Percentiles rank a stretch among this genome's conserved stretches.
Evolutionary conservation across 2,888 invertebrate species (phyloP).

Genomic region (Nomada goodeniana): DNA sequence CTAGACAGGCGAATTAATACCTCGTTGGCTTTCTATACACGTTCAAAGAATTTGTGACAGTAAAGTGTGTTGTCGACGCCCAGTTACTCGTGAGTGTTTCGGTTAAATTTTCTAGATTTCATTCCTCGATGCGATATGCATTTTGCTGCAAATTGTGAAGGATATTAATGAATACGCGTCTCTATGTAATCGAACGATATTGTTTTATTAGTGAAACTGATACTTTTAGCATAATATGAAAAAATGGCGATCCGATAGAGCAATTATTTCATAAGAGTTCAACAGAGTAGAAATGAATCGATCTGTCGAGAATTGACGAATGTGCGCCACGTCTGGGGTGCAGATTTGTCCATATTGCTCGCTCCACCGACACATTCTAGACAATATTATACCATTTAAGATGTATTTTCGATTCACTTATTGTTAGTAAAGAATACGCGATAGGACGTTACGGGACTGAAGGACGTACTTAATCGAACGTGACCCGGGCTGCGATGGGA

Average conservation of each 20-base stretch:
- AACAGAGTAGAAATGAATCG: slow-evolving; percentile 23
- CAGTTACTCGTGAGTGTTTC: slow-evolving; percentile 80
- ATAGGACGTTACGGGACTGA: slow-evolving; percentile 17
- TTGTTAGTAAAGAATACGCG: slow-evolving; percentile 3
- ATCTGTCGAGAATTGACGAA: slow-evolving; percentile 26
- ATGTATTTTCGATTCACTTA: not conserved
- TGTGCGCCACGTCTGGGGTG: not conserved
- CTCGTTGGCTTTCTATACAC: slow-evolving; percentile 41
- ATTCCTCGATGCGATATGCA: slow-evolving; percentile 16
- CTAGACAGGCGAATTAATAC: not conserved
- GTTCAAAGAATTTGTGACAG: slow-evolving; percentile 64
- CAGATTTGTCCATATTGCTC: not conserved
- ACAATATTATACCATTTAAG: not conserved
- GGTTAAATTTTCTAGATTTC: slow-evolving; percentile 68
- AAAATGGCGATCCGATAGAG: slow-evolving; percentile 81
- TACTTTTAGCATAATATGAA: slow-evolving; percentile 74
- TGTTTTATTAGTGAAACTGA: slow-evolving; percentile 39
- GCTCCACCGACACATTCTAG: not conserved
- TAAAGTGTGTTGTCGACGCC: slow-evolving; percentile 79
- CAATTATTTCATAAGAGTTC: slow-evolving; percentile 69
- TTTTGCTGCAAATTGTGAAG: slow-evolving; percentile 3
- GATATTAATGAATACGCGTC: slow-evolving; percentile 8
- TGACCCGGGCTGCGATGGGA: slow-evolving; percentile 28
- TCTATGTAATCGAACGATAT: slow-evolving; percentile 23
- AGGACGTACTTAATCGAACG: slow-evolving; percentile 15